A percentile compares a stretch with the other conserved stretches of the same genome.
These are phyloP conservation scores for Papilio polyxenes DNA, from an alignment of 1,140 invertebrate genomes.

Conservation along the genomic window DNA sequence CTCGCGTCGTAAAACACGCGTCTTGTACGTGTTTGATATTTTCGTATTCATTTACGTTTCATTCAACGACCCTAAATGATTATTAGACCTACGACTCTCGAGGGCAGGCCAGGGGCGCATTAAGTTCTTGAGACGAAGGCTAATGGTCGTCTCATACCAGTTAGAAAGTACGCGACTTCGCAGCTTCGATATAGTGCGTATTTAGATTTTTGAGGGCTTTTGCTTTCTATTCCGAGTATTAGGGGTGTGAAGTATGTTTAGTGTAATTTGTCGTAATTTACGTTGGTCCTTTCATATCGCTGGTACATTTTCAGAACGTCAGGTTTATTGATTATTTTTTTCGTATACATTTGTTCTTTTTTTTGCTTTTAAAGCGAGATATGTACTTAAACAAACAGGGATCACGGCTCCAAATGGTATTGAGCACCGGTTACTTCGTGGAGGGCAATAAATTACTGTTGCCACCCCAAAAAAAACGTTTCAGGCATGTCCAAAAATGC, in stretches of 20 bases:
- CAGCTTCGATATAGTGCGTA: conserved; percentile 35
- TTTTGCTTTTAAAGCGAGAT: background rate
- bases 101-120: conserved; percentile 51
- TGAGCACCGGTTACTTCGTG: background rate
- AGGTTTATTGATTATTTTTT: background rate
- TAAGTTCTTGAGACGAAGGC: conserved; percentile 74
- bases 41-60: conserved; percentile 17
- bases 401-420: background rate
- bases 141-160: conserved; percentile 62
- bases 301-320: background rate
- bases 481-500: too few relatives aligned
- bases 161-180: conserved; percentile 39
- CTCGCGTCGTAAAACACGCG: background rate
- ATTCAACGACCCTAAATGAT: conserved; percentile 41
- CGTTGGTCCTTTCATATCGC: conserved; percentile 16
- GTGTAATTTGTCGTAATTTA: conserved; percentile 31
- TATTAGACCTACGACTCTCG: conserved; percentile 45
- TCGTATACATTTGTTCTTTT: background rate
- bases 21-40: conserved; percentile 10
- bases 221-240: conserved; percentile 25
- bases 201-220: conserved; percentile 35
- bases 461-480: too few relatives aligned
- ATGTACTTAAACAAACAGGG: too few relatives aligned
- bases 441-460: too few relatives aligned
- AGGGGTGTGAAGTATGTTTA: conserved; percentile 38